phyloP scores from a whole-genome alignment of 2,888 invertebrate species.

The Eristalinus aeneus region DNA sequence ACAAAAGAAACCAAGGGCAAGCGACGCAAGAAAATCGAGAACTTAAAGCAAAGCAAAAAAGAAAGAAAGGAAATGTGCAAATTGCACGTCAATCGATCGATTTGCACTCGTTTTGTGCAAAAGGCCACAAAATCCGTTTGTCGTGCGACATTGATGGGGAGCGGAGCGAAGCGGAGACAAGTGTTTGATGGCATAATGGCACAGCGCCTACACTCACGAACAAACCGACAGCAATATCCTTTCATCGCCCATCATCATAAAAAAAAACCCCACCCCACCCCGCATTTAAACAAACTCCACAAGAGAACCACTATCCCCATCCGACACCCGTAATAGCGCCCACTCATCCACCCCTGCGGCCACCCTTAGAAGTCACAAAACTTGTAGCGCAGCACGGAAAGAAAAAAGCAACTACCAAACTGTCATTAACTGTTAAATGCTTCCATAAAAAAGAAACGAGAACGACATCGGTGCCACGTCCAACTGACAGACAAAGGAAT shows the following conservation, averaged over 20 bases:
- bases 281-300: slow-evolving; percentile 47
- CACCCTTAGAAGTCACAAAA: slow-evolving; percentile 49
- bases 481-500: slow-evolving; percentile 59
- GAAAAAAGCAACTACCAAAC: slow-evolving; percentile 39
- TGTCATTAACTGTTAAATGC: slow-evolving; percentile 70
- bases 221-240: slow-evolving; percentile 64
- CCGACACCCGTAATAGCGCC: not conserved
- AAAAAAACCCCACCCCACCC: slow-evolving; percentile 22
- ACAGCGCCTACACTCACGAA: slow-evolving; percentile 67
- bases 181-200: slow-evolving; percentile 66
- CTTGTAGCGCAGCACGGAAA: slow-evolving; percentile 47
- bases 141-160: not conserved
- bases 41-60: slow-evolving; percentile 42
- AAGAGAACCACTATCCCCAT: slow-evolving; percentile 20
- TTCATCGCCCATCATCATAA: slow-evolving; percentile 64
- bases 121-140: slow-evolving; percentile 24
- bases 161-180: slow-evolving; percentile 38
- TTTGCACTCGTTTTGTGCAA: slow-evolving; percentile 61
- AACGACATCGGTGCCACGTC: slow-evolving; percentile 64
- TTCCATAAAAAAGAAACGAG: slow-evolving; percentile 63
- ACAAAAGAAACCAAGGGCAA: slow-evolving; percentile 42
- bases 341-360: not conserved
- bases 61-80: slow-evolving; percentile 66
- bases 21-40: slow-evolving; percentile 16
- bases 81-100: slow-evolving; percentile 71